Conservation (phyloP, 1,140 invertebrate species). For the Amyelois transitella region DNA sequence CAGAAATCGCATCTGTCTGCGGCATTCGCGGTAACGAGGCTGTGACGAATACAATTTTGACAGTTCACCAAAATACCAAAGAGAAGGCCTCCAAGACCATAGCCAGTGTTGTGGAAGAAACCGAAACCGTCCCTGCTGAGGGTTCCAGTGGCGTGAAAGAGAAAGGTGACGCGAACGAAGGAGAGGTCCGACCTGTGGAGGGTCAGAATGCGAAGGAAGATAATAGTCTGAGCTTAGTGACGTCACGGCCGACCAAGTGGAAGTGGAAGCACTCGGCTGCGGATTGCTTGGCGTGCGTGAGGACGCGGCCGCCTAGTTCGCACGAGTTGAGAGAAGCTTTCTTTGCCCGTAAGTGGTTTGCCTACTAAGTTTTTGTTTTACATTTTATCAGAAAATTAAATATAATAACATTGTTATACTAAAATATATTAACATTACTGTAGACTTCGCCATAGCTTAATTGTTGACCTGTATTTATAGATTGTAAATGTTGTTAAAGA, state of each 20-base stretch:
- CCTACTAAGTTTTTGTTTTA: background rate
- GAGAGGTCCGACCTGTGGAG: background rate
- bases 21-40: background rate
- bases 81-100: background rate
- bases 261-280: slow-evolving; percentile 41
- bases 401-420: too few relatives aligned
- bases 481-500: too few relatives aligned
- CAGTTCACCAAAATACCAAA: background rate
- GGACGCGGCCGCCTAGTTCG: slow-evolving; percentile 50
- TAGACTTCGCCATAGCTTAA: too few relatives aligned
- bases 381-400: background rate
- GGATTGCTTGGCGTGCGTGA: slow-evolving; percentile 57
- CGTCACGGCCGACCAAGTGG: background rate
- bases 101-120: background rate
- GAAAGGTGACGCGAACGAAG: background rate
- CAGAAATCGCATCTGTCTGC: background rate
- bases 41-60: background rate
- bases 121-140: background rate
- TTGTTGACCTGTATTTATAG: too few relatives aligned
- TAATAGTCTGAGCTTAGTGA: slow-evolving; percentile 1
- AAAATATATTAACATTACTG: too few relatives aligned
- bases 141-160: background rate
- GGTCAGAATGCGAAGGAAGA: background rate
- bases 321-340: slow-evolving; percentile 67
- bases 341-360: slow-evolving; percentile 56